These are phyloP conservation scores for Sarcophaga variegata DNA, from an alignment of 2,888 invertebrate genomes.

Conservation along the genomic window DNA sequence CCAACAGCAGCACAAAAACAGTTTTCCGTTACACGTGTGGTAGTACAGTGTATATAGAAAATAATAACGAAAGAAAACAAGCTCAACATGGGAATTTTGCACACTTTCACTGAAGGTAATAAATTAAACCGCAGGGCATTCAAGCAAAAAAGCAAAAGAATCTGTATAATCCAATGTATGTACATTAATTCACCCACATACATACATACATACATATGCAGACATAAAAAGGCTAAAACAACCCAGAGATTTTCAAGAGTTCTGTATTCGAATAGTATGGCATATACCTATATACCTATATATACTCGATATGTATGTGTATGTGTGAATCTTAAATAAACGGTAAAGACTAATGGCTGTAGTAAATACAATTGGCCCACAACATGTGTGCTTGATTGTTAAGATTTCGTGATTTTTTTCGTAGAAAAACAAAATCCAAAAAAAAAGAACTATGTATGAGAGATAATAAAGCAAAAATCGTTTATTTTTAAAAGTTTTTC, in stretches of 20 bases:
- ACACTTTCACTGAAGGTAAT: conserved; percentile 67
- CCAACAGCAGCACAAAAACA: too few relatives aligned
- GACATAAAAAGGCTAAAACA: not conserved
- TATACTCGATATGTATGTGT: not conserved
- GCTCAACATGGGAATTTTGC: conserved; percentile 77
- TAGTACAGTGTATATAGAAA: not conserved
- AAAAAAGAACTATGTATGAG: conserved; percentile 10
- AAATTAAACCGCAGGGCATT: conserved; percentile 70
- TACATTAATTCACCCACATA: conserved; percentile 19
- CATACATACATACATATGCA: not conserved
- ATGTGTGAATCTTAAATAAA: not conserved
- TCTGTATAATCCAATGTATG: conserved; percentile 40
- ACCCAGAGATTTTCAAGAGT: not conserved
- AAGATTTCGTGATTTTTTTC: not conserved
- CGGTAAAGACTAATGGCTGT: conserved; percentile 28
- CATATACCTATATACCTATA: not conserved
- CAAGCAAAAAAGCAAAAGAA: conserved; percentile 52
- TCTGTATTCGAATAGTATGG: not conserved
- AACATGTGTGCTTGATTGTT: conserved; percentile 32
- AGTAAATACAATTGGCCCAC: conserved; percentile 27
- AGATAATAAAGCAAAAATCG: conserved; percentile 43
- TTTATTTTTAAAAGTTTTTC: conserved; percentile 33
- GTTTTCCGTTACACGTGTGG: too few relatives aligned
- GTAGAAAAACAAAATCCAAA: not conserved
- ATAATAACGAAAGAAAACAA: conserved; percentile 59